phyloP scores from a whole-genome alignment of 2,888 invertebrate genomes.

The Caenorhabditis sp. region DNA sequence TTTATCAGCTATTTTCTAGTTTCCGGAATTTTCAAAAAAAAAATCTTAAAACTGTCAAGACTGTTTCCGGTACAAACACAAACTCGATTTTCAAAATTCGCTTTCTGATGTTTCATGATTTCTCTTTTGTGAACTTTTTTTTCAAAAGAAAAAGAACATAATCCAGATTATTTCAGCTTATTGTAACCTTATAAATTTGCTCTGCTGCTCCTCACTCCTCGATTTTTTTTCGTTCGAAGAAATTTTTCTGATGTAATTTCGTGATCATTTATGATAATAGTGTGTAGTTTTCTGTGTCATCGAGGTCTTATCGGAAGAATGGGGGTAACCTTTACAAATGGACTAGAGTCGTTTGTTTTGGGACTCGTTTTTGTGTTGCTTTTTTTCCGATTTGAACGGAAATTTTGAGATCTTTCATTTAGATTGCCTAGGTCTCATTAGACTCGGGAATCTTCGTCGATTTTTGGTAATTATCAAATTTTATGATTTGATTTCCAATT shows the following conservation, averaged over 20 bases:
- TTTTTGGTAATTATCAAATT: no score
- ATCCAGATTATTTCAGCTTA: constrained; percentile 7
- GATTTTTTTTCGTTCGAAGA: background rate
- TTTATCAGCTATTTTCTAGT: background rate
- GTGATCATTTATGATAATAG: constrained; percentile 25
- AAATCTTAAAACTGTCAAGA: no score
- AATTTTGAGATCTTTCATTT: no score
- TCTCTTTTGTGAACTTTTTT: no score
- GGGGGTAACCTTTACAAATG: no score
- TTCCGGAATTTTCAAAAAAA: background rate
- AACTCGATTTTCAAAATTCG: background rate
- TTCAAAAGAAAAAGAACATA: constrained; percentile 1
- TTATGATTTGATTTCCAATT: no score
- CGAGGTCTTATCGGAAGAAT: background rate
- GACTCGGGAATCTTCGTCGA: no score
- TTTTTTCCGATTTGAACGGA: no score
- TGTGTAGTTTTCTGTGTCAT: constrained; percentile 21
- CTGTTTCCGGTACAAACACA: constrained; percentile 4
- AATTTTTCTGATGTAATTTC: constrained; percentile 53
- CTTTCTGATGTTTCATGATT: background rate
- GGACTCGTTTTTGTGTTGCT: no score
- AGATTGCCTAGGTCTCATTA: no score
- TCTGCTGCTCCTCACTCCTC: background rate
- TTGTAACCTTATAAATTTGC: no score
- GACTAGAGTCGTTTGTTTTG: no score